Base-by-base conservation (phyloP, 2,888 invertebrate species). In the Trilocha varians region DNA sequence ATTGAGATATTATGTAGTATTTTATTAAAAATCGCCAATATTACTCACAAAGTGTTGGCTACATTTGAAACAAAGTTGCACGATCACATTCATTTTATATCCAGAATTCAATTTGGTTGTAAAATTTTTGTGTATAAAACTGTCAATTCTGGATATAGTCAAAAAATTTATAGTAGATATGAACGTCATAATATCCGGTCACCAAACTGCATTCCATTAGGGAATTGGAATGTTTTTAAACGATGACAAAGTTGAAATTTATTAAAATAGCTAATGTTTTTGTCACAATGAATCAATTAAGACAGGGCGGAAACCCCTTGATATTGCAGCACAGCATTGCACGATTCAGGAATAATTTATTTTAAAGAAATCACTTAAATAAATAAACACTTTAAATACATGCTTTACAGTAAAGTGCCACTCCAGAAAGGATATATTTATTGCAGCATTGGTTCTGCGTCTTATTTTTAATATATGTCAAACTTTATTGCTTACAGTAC, bases 401-500 rank as follows among this genome's bases (percentile, higher is more conserved):
- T n/a, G n/a, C n/a, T n/a, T n/a, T n/a, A n/a, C n/a, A n/a, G n/a
- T n/a, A n/a, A n/a, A n/a, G n/a, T n/a, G n/a, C n/a, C n/a, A n/a
- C n/a, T n/a, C n/a, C n/a, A n/a, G n/a, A n/a, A n/a, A n/a, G n/a
- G n/a, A n/a, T n/a, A n/a, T n/a, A n/a, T n/a, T n/a, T n/a, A n/a
- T n/a, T n/a, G n/a, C n/a, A n/a, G n/a, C n/a, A n/a, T n/a, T n/a
- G n/a, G n/a, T n/a, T n/a, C n/a, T n/a, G n/a, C n/a, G n/a, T n/a
- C n/a, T n/a, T 32, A 33, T 33, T 13, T 32, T 38, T 16, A 36
- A 11, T 11, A 5, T n/a, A n/a, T 13, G 40, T 11, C 38, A 13
- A 13, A 5, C 33, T 70, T 68, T n/a, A n/a, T n/a, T n/a, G n/a
- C n/a, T n/a, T n/a, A 13, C 66, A 77, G 74, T 66, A 34, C 59